Conservation (phyloP, 2,888 invertebrate genomes). For the Hymenopus coronatus region DNA sequence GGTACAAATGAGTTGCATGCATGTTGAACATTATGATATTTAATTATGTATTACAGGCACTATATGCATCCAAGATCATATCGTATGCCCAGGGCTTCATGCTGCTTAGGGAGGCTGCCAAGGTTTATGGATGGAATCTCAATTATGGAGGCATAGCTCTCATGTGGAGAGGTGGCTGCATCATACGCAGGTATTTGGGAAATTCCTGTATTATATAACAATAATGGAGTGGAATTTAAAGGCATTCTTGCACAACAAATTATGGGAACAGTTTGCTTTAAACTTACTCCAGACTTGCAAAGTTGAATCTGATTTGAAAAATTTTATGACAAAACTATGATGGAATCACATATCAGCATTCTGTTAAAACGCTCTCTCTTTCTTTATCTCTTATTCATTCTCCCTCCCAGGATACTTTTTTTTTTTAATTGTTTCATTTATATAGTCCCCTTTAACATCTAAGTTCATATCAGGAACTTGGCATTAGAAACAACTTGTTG, state of each 20-base stretch:
- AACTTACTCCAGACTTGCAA: neutral
- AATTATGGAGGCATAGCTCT: slow-evolving; percentile 97
- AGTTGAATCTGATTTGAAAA: neutral
- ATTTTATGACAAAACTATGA: too few species aligned
- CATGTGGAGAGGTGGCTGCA: slow-evolving; percentile 99
- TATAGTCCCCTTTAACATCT: too few species aligned
- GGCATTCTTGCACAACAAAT: neutral
- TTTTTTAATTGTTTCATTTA: too few species aligned
- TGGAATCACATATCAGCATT: too few species aligned
- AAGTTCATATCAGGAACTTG: too few species aligned
- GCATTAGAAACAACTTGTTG: too few species aligned
- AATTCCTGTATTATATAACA: neutral
- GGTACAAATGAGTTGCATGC: too few species aligned
- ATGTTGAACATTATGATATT: neutral
- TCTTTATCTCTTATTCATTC: too few species aligned
- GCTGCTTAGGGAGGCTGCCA: slow-evolving; percentile 89
- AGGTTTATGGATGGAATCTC: slow-evolving; percentile 87
- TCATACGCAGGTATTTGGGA: slow-evolving; percentile 73
- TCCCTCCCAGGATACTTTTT: too few species aligned
- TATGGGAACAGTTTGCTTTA: neutral
- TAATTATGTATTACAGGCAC: slow-evolving; percentile 57
- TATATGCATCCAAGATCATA: slow-evolving; percentile 97
- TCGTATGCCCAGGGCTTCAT: slow-evolving; percentile 99
- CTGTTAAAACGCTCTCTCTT: too few species aligned
- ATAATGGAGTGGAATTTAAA: too few species aligned